These are phyloP conservation scores for Terebella lapidaria DNA, from an alignment of 2,888 invertebrate genomes.

Conservation along the genomic window DNA sequence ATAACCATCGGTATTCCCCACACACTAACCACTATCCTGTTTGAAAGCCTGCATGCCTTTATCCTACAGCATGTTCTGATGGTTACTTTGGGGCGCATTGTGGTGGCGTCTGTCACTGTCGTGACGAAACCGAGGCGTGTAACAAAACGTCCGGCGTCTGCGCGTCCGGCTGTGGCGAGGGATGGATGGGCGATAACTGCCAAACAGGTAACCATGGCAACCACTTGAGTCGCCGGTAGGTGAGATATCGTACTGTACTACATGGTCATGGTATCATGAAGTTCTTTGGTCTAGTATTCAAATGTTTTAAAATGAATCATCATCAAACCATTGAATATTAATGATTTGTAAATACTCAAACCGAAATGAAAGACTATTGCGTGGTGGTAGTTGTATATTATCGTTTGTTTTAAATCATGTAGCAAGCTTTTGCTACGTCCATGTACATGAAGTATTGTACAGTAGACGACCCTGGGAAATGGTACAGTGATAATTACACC, in stretches of 20 bases:
- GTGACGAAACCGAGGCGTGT: conserved; percentile 35
- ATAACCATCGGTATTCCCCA: not conserved
- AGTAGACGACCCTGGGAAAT: no score
- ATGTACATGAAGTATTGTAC: no score
- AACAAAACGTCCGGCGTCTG: conserved; percentile 42
- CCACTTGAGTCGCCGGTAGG: not conserved
- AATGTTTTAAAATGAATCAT: no score
- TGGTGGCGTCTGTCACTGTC: conserved; percentile 44
- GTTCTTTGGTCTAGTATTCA: no score
- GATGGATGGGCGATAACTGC: conserved; percentile 44
- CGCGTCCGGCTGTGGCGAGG: conserved; percentile 36
- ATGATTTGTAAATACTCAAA: no score
- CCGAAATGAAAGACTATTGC: no score
- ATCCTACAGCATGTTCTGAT: conserved; percentile 35
- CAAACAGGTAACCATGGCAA: conserved; percentile 32
- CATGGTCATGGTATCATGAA: no score
- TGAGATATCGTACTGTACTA: not conserved
- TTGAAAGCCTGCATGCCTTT: not conserved
- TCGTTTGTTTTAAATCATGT: no score
- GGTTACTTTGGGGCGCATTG: conserved; percentile 46
- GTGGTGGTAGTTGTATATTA: no score
- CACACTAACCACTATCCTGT: not conserved
- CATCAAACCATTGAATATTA: no score
- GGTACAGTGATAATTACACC: no score
- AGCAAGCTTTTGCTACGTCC: no score